Base-by-base conservation (phyloP, 2,888 invertebrate genomes). In the Entomobrya proxima region DNA sequence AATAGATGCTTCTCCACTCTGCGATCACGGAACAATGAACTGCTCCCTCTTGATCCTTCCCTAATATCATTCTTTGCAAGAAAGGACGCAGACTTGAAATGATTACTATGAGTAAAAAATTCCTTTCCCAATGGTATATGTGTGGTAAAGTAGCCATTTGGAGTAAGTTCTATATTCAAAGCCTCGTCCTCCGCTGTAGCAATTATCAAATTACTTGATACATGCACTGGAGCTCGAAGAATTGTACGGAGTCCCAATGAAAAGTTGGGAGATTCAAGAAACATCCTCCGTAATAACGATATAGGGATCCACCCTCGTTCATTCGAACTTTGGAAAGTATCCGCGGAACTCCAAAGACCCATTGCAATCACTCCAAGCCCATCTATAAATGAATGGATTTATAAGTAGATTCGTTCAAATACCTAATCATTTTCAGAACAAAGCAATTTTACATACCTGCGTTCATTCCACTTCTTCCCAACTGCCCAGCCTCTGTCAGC, bases 121-220 rank as follows among this genome's bases (percentile, higher is more conserved):
- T 88, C 88, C 30, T 85, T 86, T 7, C 75, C 81, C 0, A 86
- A 15, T 1, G 88, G 88, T 11, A 87, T 76, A n/a, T 72, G 72
- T 0, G 64, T 81, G 2, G 86, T 44, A 44, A 88, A 88, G 74
- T 87, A 67, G 15, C 80, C 44, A 47, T 75, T 64, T 0, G 88
- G 87, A 4, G 75, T 74, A 13, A 88, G 11, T 44, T 88, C 88
- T 11, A 88, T 81, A 58, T 86, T 86, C 9, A 88, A 47, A 1
- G 88, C 88, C 82, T 88, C 88, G 40, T 88, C 87, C 9, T 88
- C 88, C 0, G 69, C 85, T 0, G 88, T 88, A 0, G 87, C 88
- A 21, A 88, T 61, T 0, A 88, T 84, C 37, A 88, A 44, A 32
- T 86, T 88, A 13, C 35, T 40, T 2, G 88, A 74, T 7, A 86